Evolutionary conservation across 2,113 vertebrate species (phyloP).

Genomic region (Crotalus tigris): DNA sequence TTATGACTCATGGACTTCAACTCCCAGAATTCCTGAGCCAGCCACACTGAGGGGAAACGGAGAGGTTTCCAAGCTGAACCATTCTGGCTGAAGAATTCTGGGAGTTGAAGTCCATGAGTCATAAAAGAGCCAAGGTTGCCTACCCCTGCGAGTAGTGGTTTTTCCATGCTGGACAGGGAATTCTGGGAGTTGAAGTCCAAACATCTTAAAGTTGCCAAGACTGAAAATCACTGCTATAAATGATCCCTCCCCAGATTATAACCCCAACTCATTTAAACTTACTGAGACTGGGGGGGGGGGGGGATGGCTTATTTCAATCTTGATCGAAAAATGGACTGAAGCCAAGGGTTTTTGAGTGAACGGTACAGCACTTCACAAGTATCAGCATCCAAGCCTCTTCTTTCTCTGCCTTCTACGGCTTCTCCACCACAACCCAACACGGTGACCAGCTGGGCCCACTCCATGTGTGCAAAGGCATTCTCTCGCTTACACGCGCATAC

Average conservation of each 20-base stretch:
- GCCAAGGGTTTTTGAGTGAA: neutral
- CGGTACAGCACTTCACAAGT: neutral
- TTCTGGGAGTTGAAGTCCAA: neutral
- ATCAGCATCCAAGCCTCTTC: neutral
- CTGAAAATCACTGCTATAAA: neutral
- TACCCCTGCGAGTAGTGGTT: neutral
- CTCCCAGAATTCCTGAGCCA: too few relatives aligned
- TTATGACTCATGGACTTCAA: too few relatives aligned
- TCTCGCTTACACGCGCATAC: neutral
- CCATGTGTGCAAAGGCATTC: neutral
- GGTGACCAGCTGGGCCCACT: neutral
- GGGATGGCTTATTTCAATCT: neutral
- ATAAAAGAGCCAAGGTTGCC: too few relatives aligned
- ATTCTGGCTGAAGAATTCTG: too few relatives aligned
- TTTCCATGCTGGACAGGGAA: neutral
- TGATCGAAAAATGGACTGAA: neutral
- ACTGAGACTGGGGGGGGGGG: neutral
- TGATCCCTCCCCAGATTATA: neutral
- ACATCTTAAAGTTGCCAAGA: neutral
- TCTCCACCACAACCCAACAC: neutral
- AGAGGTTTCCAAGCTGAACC: too few relatives aligned
- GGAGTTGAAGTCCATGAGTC: too few relatives aligned
- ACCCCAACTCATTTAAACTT: neutral
- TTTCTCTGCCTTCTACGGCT: neutral
- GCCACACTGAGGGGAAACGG: too few relatives aligned